phyloP scores from a whole-genome alignment of 2,888 invertebrate genomes.

The Drepanosiphum platanoidis region DNA sequence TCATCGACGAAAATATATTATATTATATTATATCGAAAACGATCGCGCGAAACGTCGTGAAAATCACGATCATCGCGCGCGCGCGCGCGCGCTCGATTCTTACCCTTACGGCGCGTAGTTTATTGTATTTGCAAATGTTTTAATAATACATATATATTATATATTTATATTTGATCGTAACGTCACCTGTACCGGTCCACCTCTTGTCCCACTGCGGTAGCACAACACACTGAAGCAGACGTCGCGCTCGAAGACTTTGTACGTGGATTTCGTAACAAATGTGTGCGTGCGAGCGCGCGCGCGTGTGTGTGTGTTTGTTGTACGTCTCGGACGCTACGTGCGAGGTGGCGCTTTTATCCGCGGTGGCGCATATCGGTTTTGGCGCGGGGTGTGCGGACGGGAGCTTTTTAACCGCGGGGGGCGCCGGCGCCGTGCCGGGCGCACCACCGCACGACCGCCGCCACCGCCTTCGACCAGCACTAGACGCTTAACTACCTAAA shows the following conservation, averaged over 20 bases:
- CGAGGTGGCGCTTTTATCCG: slow-evolving; percentile 19
- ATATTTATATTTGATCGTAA: not conserved
- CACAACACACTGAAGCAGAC: not conserved
- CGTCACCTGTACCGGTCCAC: not conserved
- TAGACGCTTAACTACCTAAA: not conserved
- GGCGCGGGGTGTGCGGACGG: not conserved
- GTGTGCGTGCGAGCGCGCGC: too few relatives aligned
- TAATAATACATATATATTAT: too few relatives aligned
- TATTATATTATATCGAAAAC: too few relatives aligned
- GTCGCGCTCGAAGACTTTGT: not conserved
- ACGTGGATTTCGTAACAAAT: not conserved
- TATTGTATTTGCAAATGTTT: not conserved
- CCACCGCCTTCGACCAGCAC: not conserved
- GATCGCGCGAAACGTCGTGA: too few relatives aligned
- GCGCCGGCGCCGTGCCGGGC: slow-evolving; percentile 26
- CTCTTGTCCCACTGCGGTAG: not conserved
- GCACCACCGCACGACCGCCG: not conserved
- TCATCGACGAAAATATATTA: not conserved
- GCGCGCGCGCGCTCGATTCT: not conserved
- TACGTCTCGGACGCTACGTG: not conserved
- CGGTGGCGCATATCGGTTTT: slow-evolving; percentile 18
- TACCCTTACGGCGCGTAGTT: not conserved
- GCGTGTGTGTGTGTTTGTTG: too few relatives aligned
- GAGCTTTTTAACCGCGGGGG: slow-evolving; percentile 22
- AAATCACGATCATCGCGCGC: too few relatives aligned